Percentiles rank a stretch among this genome's conserved stretches.
Conservation (phyloP, 2,888 invertebrate genomes). For the Digitonthophagus gazella region DNA sequence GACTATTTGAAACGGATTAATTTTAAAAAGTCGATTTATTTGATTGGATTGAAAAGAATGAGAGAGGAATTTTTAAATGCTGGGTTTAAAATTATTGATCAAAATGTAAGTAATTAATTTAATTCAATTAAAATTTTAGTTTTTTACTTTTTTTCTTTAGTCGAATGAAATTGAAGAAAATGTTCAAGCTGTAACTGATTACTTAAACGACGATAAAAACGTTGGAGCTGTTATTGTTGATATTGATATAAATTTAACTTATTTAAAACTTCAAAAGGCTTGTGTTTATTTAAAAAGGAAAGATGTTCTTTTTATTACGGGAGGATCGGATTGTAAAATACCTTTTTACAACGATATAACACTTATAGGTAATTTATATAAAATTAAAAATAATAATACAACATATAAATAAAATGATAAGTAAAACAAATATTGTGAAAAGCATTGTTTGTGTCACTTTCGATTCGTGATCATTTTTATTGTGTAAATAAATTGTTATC, state of each 20-base stretch:
- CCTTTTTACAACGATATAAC: constrained; percentile 45
- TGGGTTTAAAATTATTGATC: constrained; percentile 52
- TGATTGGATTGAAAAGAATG: constrained; percentile 51
- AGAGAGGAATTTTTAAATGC: constrained; percentile 47
- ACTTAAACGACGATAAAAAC: constrained; percentile 48
- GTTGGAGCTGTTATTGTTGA: constrained; percentile 61
- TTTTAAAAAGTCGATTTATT: constrained; percentile 55
- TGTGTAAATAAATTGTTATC: too few species aligned
- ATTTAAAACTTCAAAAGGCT: constrained; percentile 55
- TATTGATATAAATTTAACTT: constrained; percentile 54
- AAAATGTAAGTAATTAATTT: constrained; percentile 44
- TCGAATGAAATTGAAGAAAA: constrained; percentile 15
- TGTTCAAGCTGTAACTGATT: not conserved
- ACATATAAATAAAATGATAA: too few species aligned
- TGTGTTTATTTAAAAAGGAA: constrained; percentile 52
- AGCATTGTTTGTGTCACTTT: too few species aligned
- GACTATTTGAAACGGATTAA: constrained; percentile 56
- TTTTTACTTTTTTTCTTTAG: constrained; percentile 18
- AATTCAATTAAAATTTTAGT: not conserved
- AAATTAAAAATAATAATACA: not conserved
- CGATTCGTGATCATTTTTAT: too few species aligned
- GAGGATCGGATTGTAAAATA: constrained; percentile 53
- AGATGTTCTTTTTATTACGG: constrained; percentile 56
- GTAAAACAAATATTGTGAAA: too few species aligned
- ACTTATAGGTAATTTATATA: constrained; percentile 47